Evolutionary conservation across 1,140 invertebrate species (phyloP), one percentile per base, ranked within the genome.

Genomic region (Cyrtorhinus lividipennis): DNA sequence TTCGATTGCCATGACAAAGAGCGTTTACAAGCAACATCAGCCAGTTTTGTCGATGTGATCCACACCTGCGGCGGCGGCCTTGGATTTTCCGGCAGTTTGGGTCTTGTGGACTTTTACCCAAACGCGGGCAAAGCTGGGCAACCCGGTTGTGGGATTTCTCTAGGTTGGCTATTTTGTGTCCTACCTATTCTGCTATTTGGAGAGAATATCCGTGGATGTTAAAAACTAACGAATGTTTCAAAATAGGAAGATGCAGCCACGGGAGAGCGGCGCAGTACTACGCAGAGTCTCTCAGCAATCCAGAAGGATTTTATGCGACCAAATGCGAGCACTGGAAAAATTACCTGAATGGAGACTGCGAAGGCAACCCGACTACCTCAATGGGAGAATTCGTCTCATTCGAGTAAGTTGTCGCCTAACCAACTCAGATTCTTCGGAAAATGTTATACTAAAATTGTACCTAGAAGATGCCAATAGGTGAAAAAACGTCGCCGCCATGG

Each of bases 51-150:
- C 0, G 78, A 80, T 69, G 74, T 78, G 1, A 79, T 80, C 63
- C 80, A 81, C 69, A 81, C 80, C 12, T 76, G 78, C 53, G 72
- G 73, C 26, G 77, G 79, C 61, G 74, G 75, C 30, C 70, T 81
- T 20, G 81, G 80, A 1, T 77, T 80, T 26, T 74, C 71, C 2
- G 72, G 74, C n/a, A 72, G 76, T 1, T 68, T 78, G 24, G 79
- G 78, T 22, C 79, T 81, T 66, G 73, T 76, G 0, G 81, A 83
- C 68, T 83, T 83, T 71, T 83, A 80, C 65, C 77, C 80, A 13
- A 83, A 83, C 66, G 76, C 78, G 25, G 80, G 80, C n/a, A 74
- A 72, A 5, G 57, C 72, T 3, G 69, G 72, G 15, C 82, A 83
- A 66, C 80, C 80, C 0, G 76, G 78, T 23, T 83, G 82, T 46